phyloP scores from a whole-genome alignment of 2,888 invertebrate genomes.

The Euspilapteryx auroguttella region DNA sequence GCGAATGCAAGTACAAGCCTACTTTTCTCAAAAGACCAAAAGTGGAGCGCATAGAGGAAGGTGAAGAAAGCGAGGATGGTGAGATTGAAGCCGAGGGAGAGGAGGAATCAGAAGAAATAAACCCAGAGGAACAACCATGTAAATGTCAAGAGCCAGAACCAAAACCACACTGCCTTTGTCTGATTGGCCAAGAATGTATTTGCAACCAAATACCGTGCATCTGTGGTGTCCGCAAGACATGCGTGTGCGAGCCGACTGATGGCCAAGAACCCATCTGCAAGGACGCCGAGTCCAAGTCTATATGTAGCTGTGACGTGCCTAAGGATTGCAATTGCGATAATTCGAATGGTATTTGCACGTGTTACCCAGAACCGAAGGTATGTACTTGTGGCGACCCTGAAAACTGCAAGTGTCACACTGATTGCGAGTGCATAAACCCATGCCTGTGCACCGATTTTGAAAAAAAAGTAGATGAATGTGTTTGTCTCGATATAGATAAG shows the following conservation, averaged over 20 bases:
- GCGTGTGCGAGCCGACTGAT: neutral
- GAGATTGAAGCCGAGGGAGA: conserved; percentile 8
- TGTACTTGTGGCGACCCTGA: conserved; percentile 33
- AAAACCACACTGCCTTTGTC: neutral
- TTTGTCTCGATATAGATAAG: conserved; percentile 19
- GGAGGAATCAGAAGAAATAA: neutral
- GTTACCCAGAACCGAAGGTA: conserved; percentile 9
- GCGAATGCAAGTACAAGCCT: conserved; percentile 16
- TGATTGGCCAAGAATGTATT: neutral
- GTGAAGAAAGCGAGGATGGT: conserved; percentile 7
- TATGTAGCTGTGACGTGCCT: neutral
- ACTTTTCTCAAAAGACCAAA: neutral
- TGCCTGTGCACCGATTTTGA: conserved; percentile 3
- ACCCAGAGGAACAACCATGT: neutral
- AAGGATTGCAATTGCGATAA: conserved; percentile 2
- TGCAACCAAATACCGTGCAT: neutral
- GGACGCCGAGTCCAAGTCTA: neutral
- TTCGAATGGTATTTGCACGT: conserved; percentile 17
- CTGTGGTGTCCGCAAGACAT: neutral
- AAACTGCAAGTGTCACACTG: conserved; percentile 24
- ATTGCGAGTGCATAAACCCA: conserved; percentile 4
- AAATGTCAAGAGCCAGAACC: neutral
- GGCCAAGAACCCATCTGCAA: neutral
- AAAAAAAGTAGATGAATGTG: conserved; percentile 18
- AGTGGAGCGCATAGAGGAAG: neutral